Evolutionary conservation across 2,888 invertebrate genomes (phyloP).

Genomic region (Acanthosepion esculentum): DNA sequence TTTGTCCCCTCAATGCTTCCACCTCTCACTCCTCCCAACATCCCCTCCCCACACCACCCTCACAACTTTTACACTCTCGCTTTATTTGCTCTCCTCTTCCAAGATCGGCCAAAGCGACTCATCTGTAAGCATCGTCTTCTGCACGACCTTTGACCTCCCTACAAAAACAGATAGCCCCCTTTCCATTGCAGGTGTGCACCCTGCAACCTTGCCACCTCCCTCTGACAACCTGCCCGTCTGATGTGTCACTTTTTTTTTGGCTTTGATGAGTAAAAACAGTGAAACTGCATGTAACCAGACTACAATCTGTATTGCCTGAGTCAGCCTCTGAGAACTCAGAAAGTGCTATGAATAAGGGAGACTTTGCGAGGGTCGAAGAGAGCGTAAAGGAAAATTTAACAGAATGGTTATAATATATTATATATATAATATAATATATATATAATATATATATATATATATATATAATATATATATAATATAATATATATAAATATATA

Average conservation of each 20-base stretch:
- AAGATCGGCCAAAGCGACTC: background rate
- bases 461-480: no score
- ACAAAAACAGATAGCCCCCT: background rate
- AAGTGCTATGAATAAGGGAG: background rate
- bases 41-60: background rate
- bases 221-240: background rate
- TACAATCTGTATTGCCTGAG: background rate
- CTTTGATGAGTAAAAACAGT: background rate
- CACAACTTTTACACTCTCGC: no score
- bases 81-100: background rate
- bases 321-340: background rate
- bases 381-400: no score
- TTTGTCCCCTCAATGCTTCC: background rate
- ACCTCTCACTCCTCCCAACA: background rate
- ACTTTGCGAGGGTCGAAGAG: no score
- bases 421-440: background rate
- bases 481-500: no score
- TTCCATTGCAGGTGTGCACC: background rate
- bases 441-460: no score
- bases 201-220: background rate
- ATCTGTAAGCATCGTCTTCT: background rate
- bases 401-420: background rate
- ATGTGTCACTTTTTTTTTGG: background rate
- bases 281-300: background rate
- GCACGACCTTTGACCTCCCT: conserved; percentile 12